Evolutionary conservation across 1,140 invertebrate genomes (phyloP), one percentile per base, ranked within the genome.

Genomic region (Dufourea novaeangliae): DNA sequence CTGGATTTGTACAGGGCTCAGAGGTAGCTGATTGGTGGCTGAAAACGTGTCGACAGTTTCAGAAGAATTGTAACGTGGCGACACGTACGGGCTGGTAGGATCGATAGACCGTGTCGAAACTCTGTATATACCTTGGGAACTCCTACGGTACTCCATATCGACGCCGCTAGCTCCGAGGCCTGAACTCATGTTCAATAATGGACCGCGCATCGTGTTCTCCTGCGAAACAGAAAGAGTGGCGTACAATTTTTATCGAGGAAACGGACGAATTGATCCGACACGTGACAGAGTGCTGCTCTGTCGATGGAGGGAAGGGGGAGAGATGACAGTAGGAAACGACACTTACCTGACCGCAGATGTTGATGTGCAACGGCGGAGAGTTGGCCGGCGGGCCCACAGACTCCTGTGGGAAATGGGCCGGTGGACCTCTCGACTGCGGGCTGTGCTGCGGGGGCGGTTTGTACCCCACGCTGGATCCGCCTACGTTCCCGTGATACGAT

Each of bases 1-100:
- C 74, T 92, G 92, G 37, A 93, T 87, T 63, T 93, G 92, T 68
- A 93, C 92, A 34, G 93, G 92, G 80, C 90, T 93, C 68, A 93
- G 75, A 62, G 91, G 88, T 73, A 92, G 81, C 82, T 93, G 91
- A 80, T 89, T 92, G 22, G 91, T 87, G 34, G 90, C 92, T 93
- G 81, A 41, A 88, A 90, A 34, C 10, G 22, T 25, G 20, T 41
- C 34, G 52, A 57, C 44, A 25, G 37, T 56, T 57, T 67, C 1
- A 52, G 7, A 8, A 34, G 20, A 32, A 39, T 62, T 22, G 32
- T 12, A 39, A 39, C 34, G 25, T 32, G 20, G 14, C 6, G 6
- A 14, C 46, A 34, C 11, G 10, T 17, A 11, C 11, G 8, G 17
- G n/a, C n/a, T 11, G 25, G 0, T 12, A 57, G 41, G 29, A 46